Evolutionary conservation across 2,113 vertebrate genomes (phyloP), one percentile per base, ranked within the genome.

Genomic region (Cheirogaleus medius): DNA sequence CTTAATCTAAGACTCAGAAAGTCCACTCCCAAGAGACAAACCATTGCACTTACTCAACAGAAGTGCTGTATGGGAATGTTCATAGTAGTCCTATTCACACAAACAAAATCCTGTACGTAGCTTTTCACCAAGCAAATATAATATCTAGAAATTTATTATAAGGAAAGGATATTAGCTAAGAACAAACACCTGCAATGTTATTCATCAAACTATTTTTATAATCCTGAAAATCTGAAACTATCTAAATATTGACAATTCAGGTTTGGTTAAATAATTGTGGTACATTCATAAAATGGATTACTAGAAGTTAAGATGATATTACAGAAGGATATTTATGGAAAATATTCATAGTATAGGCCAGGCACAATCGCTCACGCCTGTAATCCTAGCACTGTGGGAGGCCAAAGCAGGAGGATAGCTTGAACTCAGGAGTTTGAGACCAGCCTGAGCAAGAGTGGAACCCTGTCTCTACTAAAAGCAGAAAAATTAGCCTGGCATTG

Each of bases 181-280:
- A 80, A 87, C 37, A 80, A 44, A 93, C 87, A 80, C 13, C 10
- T 74, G 29, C 2, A 44, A 21, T 87, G 23, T 39, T 90, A 82
- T 56, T 94, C 42, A 92, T 90, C 29, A 83, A 58, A 54, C 20
- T 81, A 52, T 91, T 89, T 87, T 88, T 85, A 68, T 21, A 66
- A 82, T 60, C 63, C 12, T 63, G 56, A 83, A 94, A 96, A 39
- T 58, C 42, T 88, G 25, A 92, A 82, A 71, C 23, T 52, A 63
- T 63, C 37, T 56, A 39, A 85, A 89, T 47, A 78, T 18, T 64
- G 64, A 66, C n/a, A 84, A 54, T 85, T 76, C 13, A 86, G 25
- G 8, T 34, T 63, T 84, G 14, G 29, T 69, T 91, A 74, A 93
- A n/a, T 69, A n/a, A 68, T 68, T 73, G 44, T 74, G n/a, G 34